Conservation (phyloP, 1,140 invertebrate genomes). For the Eupeodes corollae region DNA sequence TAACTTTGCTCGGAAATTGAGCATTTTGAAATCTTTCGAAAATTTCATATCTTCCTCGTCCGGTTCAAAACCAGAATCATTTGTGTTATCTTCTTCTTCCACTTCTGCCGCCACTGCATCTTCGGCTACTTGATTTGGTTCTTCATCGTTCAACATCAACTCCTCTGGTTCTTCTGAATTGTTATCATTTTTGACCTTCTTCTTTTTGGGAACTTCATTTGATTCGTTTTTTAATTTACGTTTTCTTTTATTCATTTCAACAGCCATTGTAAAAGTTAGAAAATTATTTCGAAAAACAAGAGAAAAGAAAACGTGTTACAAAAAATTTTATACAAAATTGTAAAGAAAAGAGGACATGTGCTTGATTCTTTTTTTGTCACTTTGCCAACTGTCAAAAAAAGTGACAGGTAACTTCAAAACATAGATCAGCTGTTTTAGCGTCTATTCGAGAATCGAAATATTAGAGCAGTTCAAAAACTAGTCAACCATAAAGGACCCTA, state of each 20-base stretch:
- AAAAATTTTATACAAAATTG: too few relatives aligned
- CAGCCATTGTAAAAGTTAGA: constrained; percentile 17
- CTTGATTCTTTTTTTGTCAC: too few relatives aligned
- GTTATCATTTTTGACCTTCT: not conserved
- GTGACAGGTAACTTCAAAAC: too few relatives aligned
- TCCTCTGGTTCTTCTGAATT: constrained; percentile 4
- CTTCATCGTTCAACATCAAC: not conserved
- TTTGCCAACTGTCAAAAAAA: too few relatives aligned
- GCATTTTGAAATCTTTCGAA: constrained; percentile 32
- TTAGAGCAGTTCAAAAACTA: too few relatives aligned
- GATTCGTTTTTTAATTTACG: constrained; percentile 24
- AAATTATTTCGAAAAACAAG: too few relatives aligned
- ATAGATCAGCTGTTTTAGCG: too few relatives aligned
- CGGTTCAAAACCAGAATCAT: constrained; percentile 22
- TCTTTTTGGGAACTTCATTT: constrained; percentile 2
- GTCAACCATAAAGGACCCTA: too few relatives aligned
- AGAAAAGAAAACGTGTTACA: too few relatives aligned
- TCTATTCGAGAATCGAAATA: too few relatives aligned
- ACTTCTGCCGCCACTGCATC: not conserved
- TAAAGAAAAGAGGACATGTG: too few relatives aligned
- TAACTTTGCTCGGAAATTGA: constrained; percentile 25
- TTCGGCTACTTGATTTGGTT: not conserved
- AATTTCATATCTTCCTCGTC: constrained; percentile 14
- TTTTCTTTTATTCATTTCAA: constrained; percentile 21
- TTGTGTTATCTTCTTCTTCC: constrained; percentile 15